These are phyloP conservation scores for Lithosia quadra DNA, from an alignment of 2,888 invertebrate species.

Conservation along the genomic window DNA sequence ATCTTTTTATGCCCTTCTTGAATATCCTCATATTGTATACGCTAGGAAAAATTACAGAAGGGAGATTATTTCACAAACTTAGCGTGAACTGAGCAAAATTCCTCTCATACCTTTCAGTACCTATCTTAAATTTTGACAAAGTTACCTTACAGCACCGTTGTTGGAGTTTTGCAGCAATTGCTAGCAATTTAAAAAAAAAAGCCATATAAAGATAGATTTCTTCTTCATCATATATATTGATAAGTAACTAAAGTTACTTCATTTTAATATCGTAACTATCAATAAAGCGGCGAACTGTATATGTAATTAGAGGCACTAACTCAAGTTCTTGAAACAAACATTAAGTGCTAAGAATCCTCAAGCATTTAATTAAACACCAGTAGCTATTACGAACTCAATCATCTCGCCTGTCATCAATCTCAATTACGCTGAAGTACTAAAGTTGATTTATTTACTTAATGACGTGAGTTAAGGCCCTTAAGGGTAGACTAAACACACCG, in stretches of 20 bases:
- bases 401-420: slow-evolving; percentile 59
- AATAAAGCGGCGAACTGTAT: not conserved
- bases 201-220: too few relatives aligned
- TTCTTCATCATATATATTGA: not conserved
- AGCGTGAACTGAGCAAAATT: too few relatives aligned
- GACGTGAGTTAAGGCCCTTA: slow-evolving; percentile 52
- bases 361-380: slow-evolving; percentile 49
- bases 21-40: too few relatives aligned
- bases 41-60: too few relatives aligned
- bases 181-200: too few relatives aligned
- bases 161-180: too few relatives aligned
- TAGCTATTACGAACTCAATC: slow-evolving; percentile 49
- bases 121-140: too few relatives aligned
- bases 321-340: slow-evolving; percentile 30
- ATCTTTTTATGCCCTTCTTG: too few relatives aligned
- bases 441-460: slow-evolving; percentile 61
- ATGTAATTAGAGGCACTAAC: not conserved
- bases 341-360: slow-evolving; percentile 34
- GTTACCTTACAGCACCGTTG: too few relatives aligned
- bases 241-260: not conserved
- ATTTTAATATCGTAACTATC: not conserved
- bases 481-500: slow-evolving; percentile 69
- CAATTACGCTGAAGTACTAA: slow-evolving; percentile 57
- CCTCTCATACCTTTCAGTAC: too few relatives aligned
- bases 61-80: too few relatives aligned